A percentile compares a stretch with the other conserved stretches of the same genome.
phyloP scores from a whole-genome alignment of 2,888 invertebrate species.

The Clistopyga incitator region DNA sequence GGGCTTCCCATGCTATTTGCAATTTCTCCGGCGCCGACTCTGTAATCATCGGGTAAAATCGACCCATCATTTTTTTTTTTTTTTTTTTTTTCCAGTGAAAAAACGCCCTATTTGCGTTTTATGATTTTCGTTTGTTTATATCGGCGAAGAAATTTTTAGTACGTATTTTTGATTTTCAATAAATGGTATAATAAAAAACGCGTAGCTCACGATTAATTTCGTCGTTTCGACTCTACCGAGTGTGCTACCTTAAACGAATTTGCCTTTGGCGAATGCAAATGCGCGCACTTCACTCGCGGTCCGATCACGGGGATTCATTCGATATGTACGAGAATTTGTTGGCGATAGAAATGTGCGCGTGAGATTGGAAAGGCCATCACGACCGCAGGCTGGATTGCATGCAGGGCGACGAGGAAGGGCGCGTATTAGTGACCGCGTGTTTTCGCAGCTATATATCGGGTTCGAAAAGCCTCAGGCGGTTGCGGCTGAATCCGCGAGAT shows the following conservation, averaged over 20 bases:
- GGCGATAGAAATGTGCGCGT: conserved; percentile 23
- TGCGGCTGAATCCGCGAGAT: conserved; percentile 17
- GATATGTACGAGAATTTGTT: conserved; percentile 26
- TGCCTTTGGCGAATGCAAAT: conserved; percentile 25
- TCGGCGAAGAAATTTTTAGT: too few relatives aligned
- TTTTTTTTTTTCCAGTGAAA: too few relatives aligned
- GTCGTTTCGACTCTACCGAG: too few relatives aligned
- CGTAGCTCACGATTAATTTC: too few relatives aligned
- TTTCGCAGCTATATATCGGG: conserved; percentile 11
- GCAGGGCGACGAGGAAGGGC: not conserved
- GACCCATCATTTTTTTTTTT: too few relatives aligned
- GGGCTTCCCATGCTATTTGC: conserved; percentile 42
- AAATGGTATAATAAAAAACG: too few relatives aligned
- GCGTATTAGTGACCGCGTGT: conserved; percentile 20
- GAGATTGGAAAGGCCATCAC: conserved; percentile 32
- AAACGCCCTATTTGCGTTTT: too few relatives aligned
- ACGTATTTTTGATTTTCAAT: too few relatives aligned
- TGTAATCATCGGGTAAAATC: too few relatives aligned
- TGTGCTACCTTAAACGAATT: conserved; percentile 10
- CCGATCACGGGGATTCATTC: conserved; percentile 42
- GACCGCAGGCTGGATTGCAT: conserved; percentile 4
- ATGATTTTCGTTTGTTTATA: too few relatives aligned
- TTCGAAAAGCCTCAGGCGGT: not conserved
- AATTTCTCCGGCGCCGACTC: conserved; percentile 22
- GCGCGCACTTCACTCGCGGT: conserved; percentile 41